Conservation (phyloP, 2,888 invertebrate species). For the Chymomyza procnemis region DNA sequence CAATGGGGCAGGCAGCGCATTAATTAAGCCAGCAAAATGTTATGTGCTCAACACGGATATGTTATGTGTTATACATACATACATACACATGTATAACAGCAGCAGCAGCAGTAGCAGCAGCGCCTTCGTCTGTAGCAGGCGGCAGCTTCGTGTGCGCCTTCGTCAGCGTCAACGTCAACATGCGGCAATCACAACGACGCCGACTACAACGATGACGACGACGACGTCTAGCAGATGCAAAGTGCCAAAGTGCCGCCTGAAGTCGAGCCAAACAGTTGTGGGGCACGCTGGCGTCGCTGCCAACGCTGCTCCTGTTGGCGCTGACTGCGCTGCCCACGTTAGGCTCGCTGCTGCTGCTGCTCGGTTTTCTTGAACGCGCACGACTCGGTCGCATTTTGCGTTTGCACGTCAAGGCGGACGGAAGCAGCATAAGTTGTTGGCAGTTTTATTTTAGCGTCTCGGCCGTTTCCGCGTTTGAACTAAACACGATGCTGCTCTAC, state of each 20-base stretch:
- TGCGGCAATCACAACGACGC: slow-evolving; percentile 47
- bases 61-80: background rate
- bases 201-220: slow-evolving; percentile 17
- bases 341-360: slow-evolving; percentile 31
- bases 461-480: background rate
- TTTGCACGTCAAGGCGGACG: slow-evolving; percentile 70
- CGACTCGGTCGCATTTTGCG: slow-evolving; percentile 68
- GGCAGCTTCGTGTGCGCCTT: slow-evolving; percentile 30
- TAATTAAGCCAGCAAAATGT: slow-evolving; percentile 57
- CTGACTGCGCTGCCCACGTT: slow-evolving; percentile 6
- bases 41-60: slow-evolving; percentile 7
- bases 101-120: slow-evolving; percentile 22
- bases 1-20: slow-evolving; percentile 65
- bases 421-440: slow-evolving; percentile 40
- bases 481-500: background rate
- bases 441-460: background rate
- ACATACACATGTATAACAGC: slow-evolving; percentile 9
- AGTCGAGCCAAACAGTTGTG: background rate
- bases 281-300: background rate
- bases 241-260: slow-evolving; percentile 52
- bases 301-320: background rate
- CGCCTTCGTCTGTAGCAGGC: slow-evolving; percentile 28
- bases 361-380: slow-evolving; percentile 57
- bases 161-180: slow-evolving; percentile 1
- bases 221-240: slow-evolving; percentile 65